Conservation (phyloP, 2,888 invertebrate species). For the Proisotoma minuta region DNA sequence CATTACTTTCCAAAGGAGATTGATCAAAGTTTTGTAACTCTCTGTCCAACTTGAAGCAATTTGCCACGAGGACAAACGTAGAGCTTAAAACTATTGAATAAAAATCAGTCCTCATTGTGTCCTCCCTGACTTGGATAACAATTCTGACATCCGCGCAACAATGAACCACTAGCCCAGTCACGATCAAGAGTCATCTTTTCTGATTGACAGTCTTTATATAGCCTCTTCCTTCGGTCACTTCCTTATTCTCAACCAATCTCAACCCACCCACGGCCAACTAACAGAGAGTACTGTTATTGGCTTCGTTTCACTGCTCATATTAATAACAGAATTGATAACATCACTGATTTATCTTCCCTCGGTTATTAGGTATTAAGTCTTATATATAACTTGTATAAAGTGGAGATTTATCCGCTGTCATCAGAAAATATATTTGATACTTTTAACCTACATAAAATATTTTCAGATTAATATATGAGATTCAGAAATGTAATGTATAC, state of each 20-base stretch:
- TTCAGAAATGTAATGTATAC: neutral
- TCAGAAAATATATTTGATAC: no score
- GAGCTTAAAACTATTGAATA: constrained; percentile 4
- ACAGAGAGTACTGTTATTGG: neutral
- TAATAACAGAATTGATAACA: no score
- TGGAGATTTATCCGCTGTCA: no score
- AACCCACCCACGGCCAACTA: neutral
- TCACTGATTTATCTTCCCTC: no score
- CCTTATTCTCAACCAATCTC: neutral
- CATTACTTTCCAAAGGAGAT: constrained; percentile 13
- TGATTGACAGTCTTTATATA: constrained; percentile 17
- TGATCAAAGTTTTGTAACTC: constrained; percentile 12
- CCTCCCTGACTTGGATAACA: neutral
- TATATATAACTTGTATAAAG: no score
- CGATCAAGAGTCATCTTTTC: constrained; percentile 9
- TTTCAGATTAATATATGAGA: no score
- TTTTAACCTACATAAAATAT: no score
- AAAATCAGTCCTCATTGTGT: constrained; percentile 11
- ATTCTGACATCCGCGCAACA: neutral
- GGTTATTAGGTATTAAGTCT: no score
- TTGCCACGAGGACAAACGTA: constrained; percentile 5
- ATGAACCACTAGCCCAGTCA: constrained; percentile 1
- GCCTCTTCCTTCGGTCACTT: neutral
- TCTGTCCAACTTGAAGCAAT: constrained; percentile 15
- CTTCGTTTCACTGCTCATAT: neutral